Percentiles rank a stretch among this genome's conserved stretches.
phyloP scores from a whole-genome alignment of 2,888 invertebrate genomes.

The Drosophila mimica region DNA sequence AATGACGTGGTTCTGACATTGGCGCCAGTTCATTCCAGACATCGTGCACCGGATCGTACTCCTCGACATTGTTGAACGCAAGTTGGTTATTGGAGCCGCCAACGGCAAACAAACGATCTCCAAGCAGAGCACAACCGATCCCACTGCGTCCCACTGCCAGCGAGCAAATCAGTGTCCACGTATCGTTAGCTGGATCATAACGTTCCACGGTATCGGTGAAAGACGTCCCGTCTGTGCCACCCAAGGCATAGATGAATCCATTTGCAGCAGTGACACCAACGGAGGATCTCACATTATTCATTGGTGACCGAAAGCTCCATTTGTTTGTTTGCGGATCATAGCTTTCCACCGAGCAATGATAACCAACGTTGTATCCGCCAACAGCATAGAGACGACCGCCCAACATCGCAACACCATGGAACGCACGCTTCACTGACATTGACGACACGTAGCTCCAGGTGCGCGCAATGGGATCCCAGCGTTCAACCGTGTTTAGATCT shows the following conservation, averaged over 20 bases:
- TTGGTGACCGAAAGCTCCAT: constrained; percentile 94
- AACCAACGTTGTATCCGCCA: constrained; percentile 93
- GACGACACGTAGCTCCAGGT: constrained; percentile 96
- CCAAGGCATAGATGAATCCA: constrained; percentile 95
- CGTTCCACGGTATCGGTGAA: constrained; percentile 89
- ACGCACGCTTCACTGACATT: constrained; percentile 93
- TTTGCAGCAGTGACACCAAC: constrained; percentile 94
- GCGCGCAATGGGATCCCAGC: constrained; percentile 94
- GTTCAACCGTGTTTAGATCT: constrained; percentile 96
- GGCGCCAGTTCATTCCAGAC: constrained; percentile 90
- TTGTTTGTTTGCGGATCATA: constrained; percentile 90
- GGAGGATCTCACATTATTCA: constrained; percentile 86
- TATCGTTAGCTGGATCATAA: constrained; percentile 91
- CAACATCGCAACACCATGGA: constrained; percentile 95
- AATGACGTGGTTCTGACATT: constrained; percentile 85
- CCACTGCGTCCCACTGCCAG: constrained; percentile 94
- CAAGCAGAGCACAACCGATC: constrained; percentile 94
- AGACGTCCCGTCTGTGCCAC: constrained; percentile 90
- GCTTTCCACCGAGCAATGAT: constrained; percentile 95
- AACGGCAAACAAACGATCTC: constrained; percentile 90
- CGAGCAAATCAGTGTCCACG: constrained; percentile 93
- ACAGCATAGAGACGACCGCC: constrained; percentile 94
- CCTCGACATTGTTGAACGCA: constrained; percentile 94
- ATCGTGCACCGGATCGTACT: constrained; percentile 94
- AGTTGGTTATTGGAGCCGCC: constrained; percentile 87